Evolutionary conservation across 2,888 invertebrate species (phyloP), one percentile per base, ranked within the genome.

Genomic region (Willowsia nigromaculata): DNA sequence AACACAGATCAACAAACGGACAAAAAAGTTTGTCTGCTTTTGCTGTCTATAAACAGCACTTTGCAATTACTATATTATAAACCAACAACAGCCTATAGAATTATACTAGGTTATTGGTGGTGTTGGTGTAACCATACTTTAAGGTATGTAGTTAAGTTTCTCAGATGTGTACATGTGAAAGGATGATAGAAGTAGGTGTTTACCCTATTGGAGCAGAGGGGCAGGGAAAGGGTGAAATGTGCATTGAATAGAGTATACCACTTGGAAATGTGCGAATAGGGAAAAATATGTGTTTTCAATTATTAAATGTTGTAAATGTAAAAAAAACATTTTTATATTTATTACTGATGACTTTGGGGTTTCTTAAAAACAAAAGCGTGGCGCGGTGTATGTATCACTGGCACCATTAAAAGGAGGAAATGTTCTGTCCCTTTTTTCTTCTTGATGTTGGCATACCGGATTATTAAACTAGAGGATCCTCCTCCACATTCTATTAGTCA

Each of bases 341-440:
- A 13, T 62, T 30, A 30, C 62, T 30, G 30, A 3, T 27, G 15
- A 27, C 56, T 56, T 5, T 6, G 62, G 2, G 1, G 62, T 62
- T 13, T 25, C 6, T 1, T 25, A 6, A 1, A 30, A 30, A 13
- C 27, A 62, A 27, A 27, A 62, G 30, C 27, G 62, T 6, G 62
- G 56, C 22, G 4, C 25, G 18, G 5, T 56, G 15, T 18, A 50
- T 50, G 50, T 15, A 9, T 50, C n/a, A n/a, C 22, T 22, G 56
- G n/a, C 13, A 6, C 59, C 33, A 62, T 81, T 81, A 40, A 81
- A 81, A 40, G 15, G 40, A 22, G 62, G 25, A 81, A 81, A 80
- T 80, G 37, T n/a, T n/a, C n/a, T n/a, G 30, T 80, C 56, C 27
- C 15, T 81, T 37, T 81, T 81, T 56, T 40, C 40, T 33, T 59